Percentiles rank a stretch among this genome's conserved stretches.
Conservation (phyloP, 1,140 invertebrate species). For the Nautilus pompilius region DNA sequence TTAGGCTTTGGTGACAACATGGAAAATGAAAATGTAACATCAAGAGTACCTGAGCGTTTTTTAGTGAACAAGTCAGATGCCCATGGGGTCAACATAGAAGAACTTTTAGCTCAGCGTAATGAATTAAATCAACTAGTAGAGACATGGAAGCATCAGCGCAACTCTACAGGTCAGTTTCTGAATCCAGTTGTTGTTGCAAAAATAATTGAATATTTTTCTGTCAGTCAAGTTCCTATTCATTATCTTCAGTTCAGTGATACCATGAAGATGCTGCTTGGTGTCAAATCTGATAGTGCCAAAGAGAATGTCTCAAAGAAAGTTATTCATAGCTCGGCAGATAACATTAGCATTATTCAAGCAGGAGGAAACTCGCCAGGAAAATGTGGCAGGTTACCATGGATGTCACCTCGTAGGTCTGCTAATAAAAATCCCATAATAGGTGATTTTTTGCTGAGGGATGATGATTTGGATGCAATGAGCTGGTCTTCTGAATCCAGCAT, state of each 20-base stretch:
- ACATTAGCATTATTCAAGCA: no score
- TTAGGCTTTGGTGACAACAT: background rate
- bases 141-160: background rate
- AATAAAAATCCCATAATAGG: background rate
- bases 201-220: background rate
- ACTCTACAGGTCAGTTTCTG: background rate
- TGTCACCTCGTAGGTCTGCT: background rate
- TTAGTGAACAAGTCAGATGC: background rate
- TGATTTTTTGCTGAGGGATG: background rate
- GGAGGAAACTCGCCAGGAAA: no score
- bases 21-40: background rate
- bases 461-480: background rate
- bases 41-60: background rate
- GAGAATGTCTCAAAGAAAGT: no score
- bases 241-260: background rate
- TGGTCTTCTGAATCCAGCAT: slow-evolving; percentile 1
- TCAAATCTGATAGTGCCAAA: background rate
- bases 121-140: background rate
- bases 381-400: no score
- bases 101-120: background rate
- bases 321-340: no score
- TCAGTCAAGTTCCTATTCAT: background rate
- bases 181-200: background rate
- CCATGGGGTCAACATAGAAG: background rate
- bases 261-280: background rate